phyloP scores from a whole-genome alignment of 2,888 invertebrate species.

The Anthrax anthrax region DNA sequence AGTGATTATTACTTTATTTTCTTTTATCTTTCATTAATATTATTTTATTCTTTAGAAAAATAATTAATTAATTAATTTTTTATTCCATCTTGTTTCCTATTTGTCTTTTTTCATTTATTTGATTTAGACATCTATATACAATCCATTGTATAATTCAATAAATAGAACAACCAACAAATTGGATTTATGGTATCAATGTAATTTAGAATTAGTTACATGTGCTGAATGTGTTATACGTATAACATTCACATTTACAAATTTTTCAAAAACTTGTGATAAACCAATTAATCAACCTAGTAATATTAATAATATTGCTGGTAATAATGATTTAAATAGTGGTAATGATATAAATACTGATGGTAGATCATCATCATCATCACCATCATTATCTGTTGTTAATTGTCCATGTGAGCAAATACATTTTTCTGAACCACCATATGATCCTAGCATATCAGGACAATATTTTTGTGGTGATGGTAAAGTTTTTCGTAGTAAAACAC shows the following conservation, averaged over 20 bases:
- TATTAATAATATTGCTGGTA: not conserved
- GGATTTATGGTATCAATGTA: conserved; percentile 41
- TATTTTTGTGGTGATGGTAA: conserved; percentile 43
- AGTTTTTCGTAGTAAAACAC: conserved; percentile 44
- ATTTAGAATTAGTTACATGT: conserved; percentile 52
- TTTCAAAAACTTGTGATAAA: conserved; percentile 27
- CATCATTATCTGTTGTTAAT: conserved; percentile 12
- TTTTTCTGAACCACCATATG: conserved; percentile 50
- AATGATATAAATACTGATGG: no score
- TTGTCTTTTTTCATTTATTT: not conserved
- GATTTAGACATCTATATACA: conserved; percentile 20
- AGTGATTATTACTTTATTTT: conserved; percentile 17
- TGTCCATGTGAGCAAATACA: conserved; percentile 47
- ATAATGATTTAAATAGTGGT: no score
- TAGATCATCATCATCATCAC: not conserved
- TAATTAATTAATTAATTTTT: no score
- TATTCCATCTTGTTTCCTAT: no score
- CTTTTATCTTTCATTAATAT: not conserved
- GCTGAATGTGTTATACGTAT: conserved; percentile 46
- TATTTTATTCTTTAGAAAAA: not conserved
- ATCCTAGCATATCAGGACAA: conserved; percentile 41
- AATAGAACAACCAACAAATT: conserved; percentile 18
- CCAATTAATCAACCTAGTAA: conserved; percentile 14
- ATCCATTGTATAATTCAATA: conserved; percentile 13
- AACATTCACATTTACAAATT: conserved; percentile 29